A percentile compares a stretch with the other conserved stretches of the same genome.
Conservation (phyloP, 2,113 vertebrate species). For the Gadus chalcogrammus region DNA sequence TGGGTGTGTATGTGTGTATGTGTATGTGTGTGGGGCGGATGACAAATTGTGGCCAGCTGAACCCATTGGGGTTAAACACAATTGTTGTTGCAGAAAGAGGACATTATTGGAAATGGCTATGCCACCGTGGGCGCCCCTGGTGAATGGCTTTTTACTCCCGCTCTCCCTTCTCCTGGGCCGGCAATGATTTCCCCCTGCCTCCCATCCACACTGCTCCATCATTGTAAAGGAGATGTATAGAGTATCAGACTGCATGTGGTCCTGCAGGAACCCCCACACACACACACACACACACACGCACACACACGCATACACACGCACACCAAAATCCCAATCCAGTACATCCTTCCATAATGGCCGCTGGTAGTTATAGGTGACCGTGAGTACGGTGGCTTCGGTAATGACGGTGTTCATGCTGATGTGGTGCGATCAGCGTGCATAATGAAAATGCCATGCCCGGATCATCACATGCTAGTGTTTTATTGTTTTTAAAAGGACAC, state of each 20-base stretch:
- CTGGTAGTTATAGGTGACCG: conserved; percentile 38
- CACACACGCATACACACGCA: neutral
- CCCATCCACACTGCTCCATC: conserved; percentile 31
- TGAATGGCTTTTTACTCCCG: conserved; percentile 60
- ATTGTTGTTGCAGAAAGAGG: conserved; percentile 73
- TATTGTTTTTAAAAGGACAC: conserved; percentile 42
- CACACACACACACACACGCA: neutral
- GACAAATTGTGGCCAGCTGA: conserved; percentile 70
- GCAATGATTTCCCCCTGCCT: conserved; percentile 56
- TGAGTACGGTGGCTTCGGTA: neutral
- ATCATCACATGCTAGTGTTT: conserved; percentile 31
- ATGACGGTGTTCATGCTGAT: conserved; percentile 27
- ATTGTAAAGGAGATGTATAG: conserved; percentile 15
- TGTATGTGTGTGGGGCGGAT: conserved; percentile 56
- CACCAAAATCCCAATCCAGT: conserved; percentile 12
- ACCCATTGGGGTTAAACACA: conserved; percentile 76
- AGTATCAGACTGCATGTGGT: conserved; percentile 7
- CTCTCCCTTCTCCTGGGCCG: conserved; percentile 51
- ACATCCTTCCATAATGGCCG: conserved; percentile 43
- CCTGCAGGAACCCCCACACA: conserved; percentile 16
- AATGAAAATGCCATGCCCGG: conserved; percentile 30
- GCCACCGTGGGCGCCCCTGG: conserved; percentile 62
- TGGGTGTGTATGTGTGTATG: conserved; percentile 4
- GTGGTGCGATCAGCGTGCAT: conserved; percentile 41
- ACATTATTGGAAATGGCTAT: conserved; percentile 79